Percentiles rank a stretch among this genome's conserved stretches.
phyloP scores from a whole-genome alignment of 92 coral and sea anemone genomes.

The Muricea muricata region DNA sequence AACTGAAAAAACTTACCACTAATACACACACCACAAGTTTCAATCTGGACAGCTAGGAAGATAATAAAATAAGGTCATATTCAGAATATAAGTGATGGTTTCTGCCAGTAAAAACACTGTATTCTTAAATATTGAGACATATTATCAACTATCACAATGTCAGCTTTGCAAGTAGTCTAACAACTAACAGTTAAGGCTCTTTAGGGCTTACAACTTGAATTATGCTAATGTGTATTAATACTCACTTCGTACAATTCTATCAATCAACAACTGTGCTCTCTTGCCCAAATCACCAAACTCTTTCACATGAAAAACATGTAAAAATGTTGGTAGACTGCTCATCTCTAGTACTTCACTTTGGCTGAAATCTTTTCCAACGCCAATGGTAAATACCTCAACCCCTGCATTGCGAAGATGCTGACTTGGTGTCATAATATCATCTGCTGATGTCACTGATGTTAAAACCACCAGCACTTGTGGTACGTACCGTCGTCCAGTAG shows the following conservation, averaged over 20 bases:
- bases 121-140: no score
- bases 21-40: slow-evolving; percentile 24
- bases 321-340: slow-evolving; percentile 27
- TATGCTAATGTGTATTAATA: no score
- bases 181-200: no score
- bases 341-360: slow-evolving; percentile 71
- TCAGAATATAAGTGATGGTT: no score
- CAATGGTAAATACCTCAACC: slow-evolving; percentile 72
- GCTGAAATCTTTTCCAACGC: slow-evolving; percentile 75
- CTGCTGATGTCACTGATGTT: slow-evolving; percentile 51
- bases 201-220: no score
- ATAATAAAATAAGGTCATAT: not conserved
- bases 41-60: slow-evolving; percentile 13
- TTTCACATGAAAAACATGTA: slow-evolving; percentile 27
- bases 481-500: slow-evolving; percentile 28
- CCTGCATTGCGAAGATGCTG: slow-evolving; percentile 67
- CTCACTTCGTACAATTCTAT: slow-evolving; percentile 37
- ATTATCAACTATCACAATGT: no score
- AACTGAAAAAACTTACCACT: no score
- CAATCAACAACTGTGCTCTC: slow-evolving; percentile 28
- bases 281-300: not conserved
- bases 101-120: no score
- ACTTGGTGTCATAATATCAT: slow-evolving; percentile 61
- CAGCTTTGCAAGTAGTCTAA: no score
- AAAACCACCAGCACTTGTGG: slow-evolving; percentile 28